Evolutionary conservation across 2,888 invertebrate species (phyloP), one percentile per base, ranked within the genome.

Genomic region (Sesia bembeciformis): DNA sequence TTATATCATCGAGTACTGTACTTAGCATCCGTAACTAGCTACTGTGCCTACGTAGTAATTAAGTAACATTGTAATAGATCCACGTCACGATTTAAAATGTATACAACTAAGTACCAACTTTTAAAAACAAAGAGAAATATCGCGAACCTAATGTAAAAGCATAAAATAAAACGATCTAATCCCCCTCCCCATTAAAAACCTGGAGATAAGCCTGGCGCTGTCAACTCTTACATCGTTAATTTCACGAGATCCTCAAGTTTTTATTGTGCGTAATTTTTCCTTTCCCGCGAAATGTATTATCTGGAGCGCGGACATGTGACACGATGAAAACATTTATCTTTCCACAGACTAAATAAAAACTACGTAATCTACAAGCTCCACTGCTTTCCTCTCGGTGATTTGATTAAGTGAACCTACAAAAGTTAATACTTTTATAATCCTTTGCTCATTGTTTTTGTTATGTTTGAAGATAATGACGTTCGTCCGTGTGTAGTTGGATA

Each of bases 151-250:
- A 46, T 46, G 46, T 75, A 78, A 81, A 74, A 4, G 70, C 63
- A 64, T 66, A 62, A 61, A 70, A 65, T 70, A 66, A 66, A 74
- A 75, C 72, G 67, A 64, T 64, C 63, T 68, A 75, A 70, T 72
- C 74, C 68, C 68, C 63, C 67, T 64, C 62, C 62, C 75, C 81
- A 79, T 81, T 84, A 82, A 81, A 76, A 76, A 69, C 64, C 66
- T 65, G 66, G 65, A 84, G 85, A 86, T 86, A 85, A 85, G 83
- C 81, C 67, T 70, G 68, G 66, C 61, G 60, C 84, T 83, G 85
- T 85, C 86, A 81, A 82, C 84, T 79, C 76, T 68, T 76, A 84
- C 83, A 80, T 86, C 85, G 85, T 86, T 86, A 86, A 87, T 87
- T 84, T 83, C 63, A 68, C 66, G 67, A 68, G 69, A 76, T 71